Evolutionary conservation across 2,113 vertebrate species (phyloP).

Genomic region (Equus przewalskii): DNA sequence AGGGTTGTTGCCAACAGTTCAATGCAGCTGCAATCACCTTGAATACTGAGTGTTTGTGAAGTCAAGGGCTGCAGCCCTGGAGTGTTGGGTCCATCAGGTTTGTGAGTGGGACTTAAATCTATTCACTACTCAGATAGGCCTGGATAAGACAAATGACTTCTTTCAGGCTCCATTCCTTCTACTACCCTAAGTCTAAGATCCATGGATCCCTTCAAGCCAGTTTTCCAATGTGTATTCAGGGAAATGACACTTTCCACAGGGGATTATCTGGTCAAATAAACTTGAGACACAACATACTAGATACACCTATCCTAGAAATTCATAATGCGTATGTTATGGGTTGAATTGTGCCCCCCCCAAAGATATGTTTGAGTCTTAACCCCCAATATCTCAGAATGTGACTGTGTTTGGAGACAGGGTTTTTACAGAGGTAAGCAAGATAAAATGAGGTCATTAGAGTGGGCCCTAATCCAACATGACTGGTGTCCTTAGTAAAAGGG

Average conservation of each 20-base stretch:
- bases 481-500: background rate
- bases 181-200: background rate
- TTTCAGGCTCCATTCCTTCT: constrained; percentile 3
- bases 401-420: constrained; percentile 6
- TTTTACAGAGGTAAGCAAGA: background rate
- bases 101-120: background rate
- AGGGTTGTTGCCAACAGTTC: background rate
- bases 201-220: background rate
- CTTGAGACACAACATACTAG: background rate
- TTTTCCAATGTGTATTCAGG: constrained; percentile 10
- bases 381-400: background rate
- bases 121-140: background rate
- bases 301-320: constrained; percentile 4
- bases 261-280: constrained; percentile 26
- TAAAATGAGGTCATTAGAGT: constrained; percentile 5
- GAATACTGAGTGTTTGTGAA: background rate
- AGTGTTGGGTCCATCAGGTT: background rate
- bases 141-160: background rate
- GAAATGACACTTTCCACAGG: constrained; percentile 12
- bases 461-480: background rate
- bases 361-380: background rate
- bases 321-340: background rate
- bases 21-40: background rate
- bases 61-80: background rate
- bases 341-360: constrained; percentile 14